Percentiles rank a stretch among this genome's conserved stretches.
Evolutionary conservation across 2,888 invertebrate species (phyloP).

Genomic region (Heliconius aoede): DNA sequence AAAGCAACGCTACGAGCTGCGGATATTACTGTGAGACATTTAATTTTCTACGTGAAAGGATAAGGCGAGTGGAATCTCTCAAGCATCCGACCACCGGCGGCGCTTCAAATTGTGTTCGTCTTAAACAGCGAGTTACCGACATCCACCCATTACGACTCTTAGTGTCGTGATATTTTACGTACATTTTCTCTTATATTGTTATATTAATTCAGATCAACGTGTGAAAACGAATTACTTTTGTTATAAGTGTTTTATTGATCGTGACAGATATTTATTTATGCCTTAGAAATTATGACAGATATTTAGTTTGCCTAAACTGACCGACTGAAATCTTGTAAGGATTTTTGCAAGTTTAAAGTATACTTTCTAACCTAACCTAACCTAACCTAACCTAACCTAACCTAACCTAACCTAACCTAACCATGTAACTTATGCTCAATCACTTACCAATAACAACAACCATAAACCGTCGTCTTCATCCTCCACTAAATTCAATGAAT

Average conservation of each 20-base stretch:
- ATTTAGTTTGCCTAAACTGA: too few relatives aligned
- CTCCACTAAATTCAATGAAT: too few relatives aligned
- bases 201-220: neutral
- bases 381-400: too few relatives aligned
- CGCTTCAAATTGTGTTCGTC: slow-evolving; percentile 64
- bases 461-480: too few relatives aligned
- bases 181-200: neutral
- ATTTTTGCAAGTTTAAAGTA: too few relatives aligned
- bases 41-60: slow-evolving; percentile 84
- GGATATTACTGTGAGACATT: slow-evolving; percentile 81
- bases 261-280: too few relatives aligned
- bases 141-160: slow-evolving; percentile 15
- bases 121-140: slow-evolving; percentile 21
- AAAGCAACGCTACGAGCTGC: slow-evolving; percentile 68
- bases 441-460: too few relatives aligned
- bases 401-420: too few relatives aligned
- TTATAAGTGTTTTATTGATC: neutral
- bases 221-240: neutral
- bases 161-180: neutral
- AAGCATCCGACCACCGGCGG: slow-evolving; percentile 58
- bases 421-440: too few relatives aligned
- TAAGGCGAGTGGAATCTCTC: slow-evolving; percentile 77
- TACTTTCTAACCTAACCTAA: too few relatives aligned
- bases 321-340: too few relatives aligned
- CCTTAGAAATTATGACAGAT: too few relatives aligned